These are phyloP conservation scores for Cebidichthys violaceus DNA, from an alignment of 2,113 vertebrate species.

Conservation along the genomic window DNA sequence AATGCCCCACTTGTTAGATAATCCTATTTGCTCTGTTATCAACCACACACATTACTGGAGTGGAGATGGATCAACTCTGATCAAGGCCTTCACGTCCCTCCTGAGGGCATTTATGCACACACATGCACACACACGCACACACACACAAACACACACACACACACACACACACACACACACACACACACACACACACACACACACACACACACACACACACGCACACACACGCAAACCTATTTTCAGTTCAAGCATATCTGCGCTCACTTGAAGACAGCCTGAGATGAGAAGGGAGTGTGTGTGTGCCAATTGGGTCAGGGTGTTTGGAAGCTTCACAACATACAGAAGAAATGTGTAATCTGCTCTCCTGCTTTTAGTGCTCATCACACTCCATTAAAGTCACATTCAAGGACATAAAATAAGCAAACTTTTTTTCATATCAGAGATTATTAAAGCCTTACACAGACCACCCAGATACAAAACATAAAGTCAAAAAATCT, in stretches of 20 bases:
- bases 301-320: slow-evolving; percentile 44
- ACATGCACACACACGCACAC: neutral
- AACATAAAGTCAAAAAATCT: slow-evolving; percentile 3
- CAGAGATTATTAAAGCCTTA: slow-evolving; percentile 11
- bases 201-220: slow-evolving; percentile 10
- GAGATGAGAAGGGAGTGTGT: slow-evolving; percentile 40
- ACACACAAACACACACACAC: slow-evolving; percentile 14
- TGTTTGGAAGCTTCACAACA: slow-evolving; percentile 54
- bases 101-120: slow-evolving; percentile 52
- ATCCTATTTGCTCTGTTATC: slow-evolving; percentile 73
- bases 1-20: slow-evolving; percentile 75
- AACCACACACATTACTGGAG: slow-evolving; percentile 69
- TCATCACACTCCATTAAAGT: slow-evolving; percentile 25
- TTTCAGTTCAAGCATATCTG: slow-evolving; percentile 63
- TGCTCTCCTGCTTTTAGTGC: slow-evolving; percentile 34
- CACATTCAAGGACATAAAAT: slow-evolving; percentile 29
- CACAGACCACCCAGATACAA: slow-evolving; percentile 8
- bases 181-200: slow-evolving; percentile 18
- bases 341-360: slow-evolving; percentile 38
- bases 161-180: neutral
- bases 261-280: slow-evolving; percentile 45
- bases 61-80: slow-evolving; percentile 69
- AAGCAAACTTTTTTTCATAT: slow-evolving; percentile 14
- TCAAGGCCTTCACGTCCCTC: slow-evolving; percentile 62
- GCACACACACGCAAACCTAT: slow-evolving; percentile 42